A percentile compares a stretch with the other conserved stretches of the same genome.
phyloP scores from a whole-genome alignment of 2,888 invertebrate genomes.

The Philereme vetulata region DNA sequence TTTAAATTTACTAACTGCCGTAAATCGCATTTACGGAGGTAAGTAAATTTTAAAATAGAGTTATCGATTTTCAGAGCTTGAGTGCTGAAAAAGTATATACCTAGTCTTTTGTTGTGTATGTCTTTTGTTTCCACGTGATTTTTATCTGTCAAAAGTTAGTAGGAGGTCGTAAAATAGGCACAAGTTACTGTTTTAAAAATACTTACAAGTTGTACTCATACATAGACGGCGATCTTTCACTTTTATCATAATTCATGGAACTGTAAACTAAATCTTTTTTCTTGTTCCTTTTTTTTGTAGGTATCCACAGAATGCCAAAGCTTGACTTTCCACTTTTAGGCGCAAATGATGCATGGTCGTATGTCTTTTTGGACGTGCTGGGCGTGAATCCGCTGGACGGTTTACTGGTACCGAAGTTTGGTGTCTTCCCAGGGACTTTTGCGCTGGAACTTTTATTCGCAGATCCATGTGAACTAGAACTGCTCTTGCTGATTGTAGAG shows the following conservation, averaged over 20 bases:
- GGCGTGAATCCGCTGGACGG: conserved; percentile 23
- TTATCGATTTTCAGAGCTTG: too few relatives aligned
- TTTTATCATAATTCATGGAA: conserved; percentile 56
- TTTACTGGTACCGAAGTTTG: conserved; percentile 25
- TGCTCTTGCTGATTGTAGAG: conserved; percentile 24
- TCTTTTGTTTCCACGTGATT: too few relatives aligned
- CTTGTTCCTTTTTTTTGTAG: conserved; percentile 62
- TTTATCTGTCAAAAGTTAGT: too few relatives aligned
- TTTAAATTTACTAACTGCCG: too few relatives aligned
- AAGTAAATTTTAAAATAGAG: too few relatives aligned
- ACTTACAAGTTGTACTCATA: conserved; percentile 67
- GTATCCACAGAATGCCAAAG: conserved; percentile 74
- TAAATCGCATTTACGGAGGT: too few relatives aligned
- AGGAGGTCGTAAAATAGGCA: too few relatives aligned
- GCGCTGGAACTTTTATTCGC: conserved; percentile 19
- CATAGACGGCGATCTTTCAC: conserved; percentile 69
- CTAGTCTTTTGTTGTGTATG: too few relatives aligned
- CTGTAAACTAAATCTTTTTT: conserved; percentile 66
- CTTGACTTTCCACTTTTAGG: conserved; percentile 58
- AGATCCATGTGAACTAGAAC: conserved; percentile 35
- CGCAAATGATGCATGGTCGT: conserved; percentile 47
- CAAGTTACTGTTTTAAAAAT: conserved; percentile 6
- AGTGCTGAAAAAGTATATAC: too few relatives aligned
- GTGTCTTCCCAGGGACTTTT: conserved; percentile 13
- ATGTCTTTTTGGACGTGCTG: conserved; percentile 50